Percentiles rank a stretch among this genome's conserved stretches.
Conservation (phyloP, 2,797 vertebrate species). For the Microcaecilia unicolor region DNA sequence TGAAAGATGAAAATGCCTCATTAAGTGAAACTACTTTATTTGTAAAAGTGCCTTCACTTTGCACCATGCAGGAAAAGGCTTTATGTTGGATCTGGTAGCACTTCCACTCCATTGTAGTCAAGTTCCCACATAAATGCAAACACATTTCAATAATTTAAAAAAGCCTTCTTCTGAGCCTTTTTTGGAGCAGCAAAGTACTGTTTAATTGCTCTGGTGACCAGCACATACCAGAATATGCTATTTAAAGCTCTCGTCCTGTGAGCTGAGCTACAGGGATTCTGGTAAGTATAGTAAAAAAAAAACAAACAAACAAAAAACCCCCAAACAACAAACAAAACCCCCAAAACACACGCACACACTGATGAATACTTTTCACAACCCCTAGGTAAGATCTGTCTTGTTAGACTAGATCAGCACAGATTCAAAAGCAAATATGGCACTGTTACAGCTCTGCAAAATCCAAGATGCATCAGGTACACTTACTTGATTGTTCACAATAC, state of each 20-base stretch:
- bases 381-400: conserved; percentile 14
- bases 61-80: conserved; percentile 22
- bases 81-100: conserved; percentile 12
- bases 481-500: conserved; percentile 16
- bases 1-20: conserved; percentile 50
- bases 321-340: no score
- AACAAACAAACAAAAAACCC: no score
- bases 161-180: conserved; percentile 5
- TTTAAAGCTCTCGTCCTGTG: conserved; percentile 1
- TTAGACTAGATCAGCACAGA: conserved; percentile 20
- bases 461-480: conserved; percentile 17
- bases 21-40: conserved; percentile 31
- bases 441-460: conserved; percentile 18
- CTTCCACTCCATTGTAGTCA: conserved; percentile 15
- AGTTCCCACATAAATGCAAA: conserved; percentile 22
- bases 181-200: conserved; percentile 11
- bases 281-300: conserved; percentile 16
- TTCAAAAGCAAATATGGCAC: conserved; percentile 44
- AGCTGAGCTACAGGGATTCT: conserved; percentile 8
- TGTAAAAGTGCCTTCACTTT: conserved; percentile 32
- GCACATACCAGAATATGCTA: conserved; percentile 12
- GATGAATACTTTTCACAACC: conserved; percentile 4
- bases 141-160: conserved; percentile 9
- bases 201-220: conserved; percentile 16
- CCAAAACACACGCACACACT: no score